A percentile compares a stretch with the other conserved stretches of the same genome.
These are phyloP conservation scores for Tholera decimalis DNA, from an alignment of 2,888 invertebrate species.

Conservation along the genomic window DNA sequence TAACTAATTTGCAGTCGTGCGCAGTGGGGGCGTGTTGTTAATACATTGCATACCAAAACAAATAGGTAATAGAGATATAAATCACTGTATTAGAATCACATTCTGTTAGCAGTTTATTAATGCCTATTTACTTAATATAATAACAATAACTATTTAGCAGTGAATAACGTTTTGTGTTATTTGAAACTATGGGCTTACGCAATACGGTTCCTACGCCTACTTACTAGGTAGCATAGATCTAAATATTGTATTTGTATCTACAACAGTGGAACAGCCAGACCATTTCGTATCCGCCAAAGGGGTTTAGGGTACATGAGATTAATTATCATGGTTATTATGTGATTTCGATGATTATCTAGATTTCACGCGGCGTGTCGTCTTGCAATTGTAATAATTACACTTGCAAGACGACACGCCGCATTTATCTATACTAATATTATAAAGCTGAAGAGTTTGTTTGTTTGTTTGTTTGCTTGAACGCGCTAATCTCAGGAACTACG, in stretches of 20 bases:
- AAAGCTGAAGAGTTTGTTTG: too few species aligned
- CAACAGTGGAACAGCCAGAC: neutral
- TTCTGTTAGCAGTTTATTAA: slow-evolving; percentile 4
- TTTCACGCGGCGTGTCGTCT: too few species aligned
- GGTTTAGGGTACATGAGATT: neutral
- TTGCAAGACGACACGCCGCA: too few species aligned
- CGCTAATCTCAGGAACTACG: too few species aligned
- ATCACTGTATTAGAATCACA: slow-evolving; percentile 15
- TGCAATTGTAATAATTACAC: too few species aligned
- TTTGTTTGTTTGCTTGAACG: too few species aligned
- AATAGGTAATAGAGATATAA: slow-evolving; percentile 41
- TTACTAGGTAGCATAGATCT: neutral
- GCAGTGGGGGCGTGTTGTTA: neutral
- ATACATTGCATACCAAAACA: slow-evolving; percentile 11
- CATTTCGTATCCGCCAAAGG: slow-evolving; percentile 19
- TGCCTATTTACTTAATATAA: neutral
- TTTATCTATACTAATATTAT: too few species aligned
- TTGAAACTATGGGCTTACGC: slow-evolving; percentile 1
- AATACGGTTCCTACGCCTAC: slow-evolving; percentile 36
- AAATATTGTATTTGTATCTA: neutral
- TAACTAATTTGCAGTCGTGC: neutral
- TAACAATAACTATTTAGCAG: slow-evolving; percentile 11
- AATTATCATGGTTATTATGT: slow-evolving; percentile 13
- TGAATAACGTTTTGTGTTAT: neutral
- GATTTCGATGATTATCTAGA: too few species aligned